Base-by-base conservation (phyloP, 2,797 vertebrate species). In the Hydrophis major region DNA sequence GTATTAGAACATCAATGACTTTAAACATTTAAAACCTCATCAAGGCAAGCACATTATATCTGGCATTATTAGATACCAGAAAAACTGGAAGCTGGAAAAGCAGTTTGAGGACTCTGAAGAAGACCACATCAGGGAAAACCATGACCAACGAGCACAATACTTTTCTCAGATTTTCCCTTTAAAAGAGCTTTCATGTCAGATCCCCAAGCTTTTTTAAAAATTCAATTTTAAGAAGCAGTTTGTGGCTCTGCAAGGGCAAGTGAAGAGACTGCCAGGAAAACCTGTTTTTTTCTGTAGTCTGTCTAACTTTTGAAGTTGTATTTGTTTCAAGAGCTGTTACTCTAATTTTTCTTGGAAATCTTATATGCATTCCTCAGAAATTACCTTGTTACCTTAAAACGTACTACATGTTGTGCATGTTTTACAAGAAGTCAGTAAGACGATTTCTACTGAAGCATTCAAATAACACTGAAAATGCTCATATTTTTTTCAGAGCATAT, bases 151-250 rank as follows among this genome's bases (percentile, higher is more conserved):
- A 42, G 6, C 63, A 50, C n/a, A 86, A 18, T 27, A 32, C 53
- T 50, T 83, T 83, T 87, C 87, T 88, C 56, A 63, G 7, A 47
- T 91, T 89, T 55, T 88, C 60, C 37, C 86, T 63, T 60, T 53
- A 18, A 32, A 93, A 93, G 22, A 89, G 89, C 61, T 90, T 28
- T 86, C 32, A 16, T 74, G 20, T 37, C 57, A 89, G 89, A 89
- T 74, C 42, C 57, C 50, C 74, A 83, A 66, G 61, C 69, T 22
- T 55, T 86, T 93, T 69, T 12, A 27, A 42, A 61, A 37, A 83
- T 50, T 55, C 1, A 4, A 27, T 53, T 88, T 90, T 91, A 91
- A 93, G 89, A 86, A 91, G 89, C 57, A 91, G 90, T 89, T 89
- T 89, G 47, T 47, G 50, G 66, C 47, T 61, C 92, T 61, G 56